Base-by-base conservation (phyloP, 2,797 vertebrate species). In the Acanthis flammea region DNA sequence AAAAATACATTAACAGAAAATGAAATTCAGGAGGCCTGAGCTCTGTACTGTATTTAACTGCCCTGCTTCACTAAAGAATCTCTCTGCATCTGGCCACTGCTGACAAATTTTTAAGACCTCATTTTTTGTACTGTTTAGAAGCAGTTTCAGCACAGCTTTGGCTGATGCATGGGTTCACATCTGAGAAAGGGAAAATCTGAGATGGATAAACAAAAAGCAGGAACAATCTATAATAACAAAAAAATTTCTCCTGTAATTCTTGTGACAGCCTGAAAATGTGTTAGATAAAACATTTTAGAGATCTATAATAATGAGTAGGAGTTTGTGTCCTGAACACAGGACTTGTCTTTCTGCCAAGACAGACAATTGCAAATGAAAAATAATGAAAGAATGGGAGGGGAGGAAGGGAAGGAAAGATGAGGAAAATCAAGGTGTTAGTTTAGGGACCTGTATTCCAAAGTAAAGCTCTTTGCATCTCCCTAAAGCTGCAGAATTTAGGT, bases 271-370 rank as follows among this genome's bases (percentile, higher is more conserved):
- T 85, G 53, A n/a, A 92, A 94, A 87, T 71, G 24, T 82, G 78
- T 82, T 66, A 95, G 39, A 96, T 78, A 65, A 95, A 95, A 91
- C 31, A 48, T 85, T 85, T 85, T 45, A 55, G 77, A 70, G 37
- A 39, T 65, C 58, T 83, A 9, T 77, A 83, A 79, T 82, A 89
- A 86, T 18, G 63, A 81, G 60, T 75, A 82, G 68, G 58, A 91
- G 68, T 86, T 73, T 85, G 31, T 87, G 72, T 77, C 65, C 81
- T 54, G 60, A 95, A 63, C 54, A 75, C 28, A 80, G 73, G 77
- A 65, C 61, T 83, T 89, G 47, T 66, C 71, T 91, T 5, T 58
- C 44, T 94, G 84, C 71, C 77, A 93, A 92, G 50, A 67, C 12
- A 91, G 86, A 73, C 37, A 82, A 86, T 53, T 87, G 27, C 41